Percentiles rank a stretch among this genome's conserved stretches.
Evolutionary conservation across 2,113 vertebrate genomes (phyloP).

Genomic region (Lycocorax pyrrhopterus): DNA sequence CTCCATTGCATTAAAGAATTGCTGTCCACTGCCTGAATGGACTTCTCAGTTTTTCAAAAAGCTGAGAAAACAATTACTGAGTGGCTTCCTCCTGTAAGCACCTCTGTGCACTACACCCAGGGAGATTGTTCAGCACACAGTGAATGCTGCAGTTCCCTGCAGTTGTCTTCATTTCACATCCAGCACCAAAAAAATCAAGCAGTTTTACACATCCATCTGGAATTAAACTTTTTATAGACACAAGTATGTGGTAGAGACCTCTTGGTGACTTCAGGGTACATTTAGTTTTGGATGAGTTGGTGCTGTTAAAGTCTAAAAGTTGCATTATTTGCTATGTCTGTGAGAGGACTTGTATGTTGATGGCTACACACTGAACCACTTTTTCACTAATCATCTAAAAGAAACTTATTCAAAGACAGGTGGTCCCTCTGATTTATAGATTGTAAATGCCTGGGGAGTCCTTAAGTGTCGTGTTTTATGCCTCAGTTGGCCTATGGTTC

Average conservation of each 20-base stretch:
- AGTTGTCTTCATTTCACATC: neutral
- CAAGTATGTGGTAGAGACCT: neutral
- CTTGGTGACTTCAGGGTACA: neutral
- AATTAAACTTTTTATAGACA: neutral
- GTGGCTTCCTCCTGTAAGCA: neutral
- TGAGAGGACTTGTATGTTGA: accelerated
- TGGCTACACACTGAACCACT: neutral
- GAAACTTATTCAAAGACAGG: neutral
- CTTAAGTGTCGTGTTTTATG: neutral
- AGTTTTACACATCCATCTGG: neutral
- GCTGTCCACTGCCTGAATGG: neutral
- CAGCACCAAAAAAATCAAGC: neutral
- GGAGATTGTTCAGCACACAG: neutral
- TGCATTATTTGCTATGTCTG: neutral
- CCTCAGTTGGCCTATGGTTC: neutral
- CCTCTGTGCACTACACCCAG: neutral
- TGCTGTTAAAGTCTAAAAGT: neutral
- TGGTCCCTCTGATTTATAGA: neutral
- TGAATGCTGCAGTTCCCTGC: neutral
- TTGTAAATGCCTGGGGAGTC: neutral
- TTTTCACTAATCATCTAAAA: neutral
- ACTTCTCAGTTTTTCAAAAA: neutral
- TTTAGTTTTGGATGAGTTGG: neutral
- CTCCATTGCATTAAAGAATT: neutral
- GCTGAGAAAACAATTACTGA: neutral